Evolutionary conservation across 2,797 vertebrate genomes (phyloP).

Genomic region (Sebastes steindachneri): DNA sequence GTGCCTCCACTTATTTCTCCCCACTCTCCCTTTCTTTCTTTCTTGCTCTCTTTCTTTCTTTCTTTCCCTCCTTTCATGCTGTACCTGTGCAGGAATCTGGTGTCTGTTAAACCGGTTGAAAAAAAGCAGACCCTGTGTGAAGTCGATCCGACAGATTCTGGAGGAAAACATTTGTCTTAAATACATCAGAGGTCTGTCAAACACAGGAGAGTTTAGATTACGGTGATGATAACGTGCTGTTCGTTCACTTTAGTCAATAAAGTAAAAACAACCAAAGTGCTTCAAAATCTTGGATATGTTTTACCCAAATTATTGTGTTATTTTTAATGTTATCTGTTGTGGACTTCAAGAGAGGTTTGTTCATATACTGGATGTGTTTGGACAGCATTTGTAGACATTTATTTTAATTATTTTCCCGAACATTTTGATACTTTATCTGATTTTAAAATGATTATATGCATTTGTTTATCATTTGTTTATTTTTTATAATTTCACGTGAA

Average conservation of each 20-base stretch:
- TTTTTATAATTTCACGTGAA: background rate
- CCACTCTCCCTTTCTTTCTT: conserved; percentile 11
- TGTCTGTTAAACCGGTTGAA: conserved; percentile 60
- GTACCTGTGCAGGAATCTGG: conserved; percentile 75
- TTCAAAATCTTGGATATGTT: background rate
- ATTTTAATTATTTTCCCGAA: background rate
- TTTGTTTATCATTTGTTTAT: background rate
- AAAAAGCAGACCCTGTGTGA: conserved; percentile 47
- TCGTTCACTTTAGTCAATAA: conserved; percentile 32
- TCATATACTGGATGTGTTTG: background rate
- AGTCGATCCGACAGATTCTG: conserved; percentile 54
- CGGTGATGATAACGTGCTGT: conserved; percentile 28
- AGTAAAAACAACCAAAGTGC: background rate
- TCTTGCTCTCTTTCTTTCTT: background rate
- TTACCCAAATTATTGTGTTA: background rate
- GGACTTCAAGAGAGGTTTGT: background rate
- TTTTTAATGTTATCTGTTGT: background rate
- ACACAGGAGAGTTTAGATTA: conserved; percentile 48
- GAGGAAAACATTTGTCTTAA: conserved; percentile 67
- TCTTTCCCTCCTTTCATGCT: conserved; percentile 46
- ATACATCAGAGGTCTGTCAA: conserved; percentile 69
- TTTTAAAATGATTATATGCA: background rate
- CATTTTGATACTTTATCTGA: background rate
- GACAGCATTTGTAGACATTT: background rate
- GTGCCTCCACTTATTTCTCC: conserved; percentile 42